Evolutionary conservation across 2,113 vertebrate genomes (phyloP), one percentile per base, ranked within the genome.

Genomic region (Hippocampus abdominalis): DNA sequence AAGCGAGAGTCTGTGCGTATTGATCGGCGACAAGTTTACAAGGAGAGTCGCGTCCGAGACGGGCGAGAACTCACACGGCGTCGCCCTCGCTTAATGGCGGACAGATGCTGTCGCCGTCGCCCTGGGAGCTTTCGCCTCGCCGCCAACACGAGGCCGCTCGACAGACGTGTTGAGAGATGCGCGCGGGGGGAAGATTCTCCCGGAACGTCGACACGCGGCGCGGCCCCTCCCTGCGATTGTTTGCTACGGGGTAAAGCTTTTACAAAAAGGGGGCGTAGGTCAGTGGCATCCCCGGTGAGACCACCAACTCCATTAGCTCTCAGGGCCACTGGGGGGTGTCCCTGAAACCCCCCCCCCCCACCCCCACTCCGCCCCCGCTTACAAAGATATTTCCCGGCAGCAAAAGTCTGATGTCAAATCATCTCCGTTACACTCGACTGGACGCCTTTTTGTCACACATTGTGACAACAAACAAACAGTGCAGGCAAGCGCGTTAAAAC

Each of bases 11-110:
- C 89, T 93, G 89, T 89, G 89, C 93, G 93, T 82, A 94, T 91
- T 92, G 93, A 96, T 89, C 92, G 87, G 90, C 82, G 92, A 93
- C 91, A 89, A 88, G 84, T 86, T 72, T 81, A 94, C 90, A 93
- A 83, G 81, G 86, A 89, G 92, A 87, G 80, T 57, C 90, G 91
- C 90, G 88, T 91, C 93, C 91, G 93, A 94, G 93, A 92, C 87
- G 88, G 40, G 75, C 76, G 73, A 81, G 54, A 57, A 27, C 54
- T 27, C 54, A 27, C 54, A 11, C 49, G 21, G 49, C 9, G 49
- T n/a, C 4, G 20, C 20, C 21, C 21, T 54, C 63, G 27, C 70
- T 49, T 51, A 3, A 65, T 84, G 81, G 69, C 76, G 89, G 84
- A 89, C 80, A 77, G 75, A 82, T 42, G 78, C 86, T 29, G 64